Percentiles rank a stretch among this genome's conserved stretches.
Conservation (phyloP, 2,113 vertebrate genomes). For the Phyllopteryx taeniolatus region DNA sequence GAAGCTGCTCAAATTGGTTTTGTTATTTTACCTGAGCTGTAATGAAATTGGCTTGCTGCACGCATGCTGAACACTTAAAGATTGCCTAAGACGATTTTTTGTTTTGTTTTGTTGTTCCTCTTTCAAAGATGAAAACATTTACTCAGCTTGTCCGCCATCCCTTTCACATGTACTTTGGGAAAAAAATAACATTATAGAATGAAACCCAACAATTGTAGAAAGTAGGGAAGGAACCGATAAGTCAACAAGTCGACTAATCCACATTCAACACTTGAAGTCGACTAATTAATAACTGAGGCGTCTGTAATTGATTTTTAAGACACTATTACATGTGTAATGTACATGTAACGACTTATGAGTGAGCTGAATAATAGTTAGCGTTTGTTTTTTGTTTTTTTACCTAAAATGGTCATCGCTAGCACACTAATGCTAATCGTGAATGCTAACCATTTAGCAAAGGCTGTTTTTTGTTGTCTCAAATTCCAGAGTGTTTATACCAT, state of each 20-base stretch:
- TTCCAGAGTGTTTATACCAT: neutral
- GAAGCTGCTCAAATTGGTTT: conserved; percentile 34
- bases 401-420: too few relatives aligned
- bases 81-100: conserved; percentile 29
- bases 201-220: neutral
- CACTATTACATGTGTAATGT: too few relatives aligned
- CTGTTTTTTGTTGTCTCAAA: too few relatives aligned
- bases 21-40: conserved; percentile 34
- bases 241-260: too few relatives aligned
- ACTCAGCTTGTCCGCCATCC: conserved; percentile 27
- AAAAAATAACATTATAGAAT: conserved; percentile 1
- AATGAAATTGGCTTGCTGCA: conserved; percentile 16
- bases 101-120: neutral
- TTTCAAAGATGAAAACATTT: conserved; percentile 11
- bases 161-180: conserved; percentile 13
- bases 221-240: neutral
- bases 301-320: too few relatives aligned
- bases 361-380: too few relatives aligned
- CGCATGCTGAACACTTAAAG: conserved; percentile 14
- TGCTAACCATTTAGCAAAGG: too few relatives aligned
- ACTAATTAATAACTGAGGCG: neutral
- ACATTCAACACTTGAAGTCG: too few relatives aligned
- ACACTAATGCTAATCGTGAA: too few relatives aligned
- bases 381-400: too few relatives aligned
- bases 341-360: too few relatives aligned